phyloP scores from a whole-genome alignment of 1,140 invertebrate genomes.

The Bursaphelenchus mucronatus region DNA sequence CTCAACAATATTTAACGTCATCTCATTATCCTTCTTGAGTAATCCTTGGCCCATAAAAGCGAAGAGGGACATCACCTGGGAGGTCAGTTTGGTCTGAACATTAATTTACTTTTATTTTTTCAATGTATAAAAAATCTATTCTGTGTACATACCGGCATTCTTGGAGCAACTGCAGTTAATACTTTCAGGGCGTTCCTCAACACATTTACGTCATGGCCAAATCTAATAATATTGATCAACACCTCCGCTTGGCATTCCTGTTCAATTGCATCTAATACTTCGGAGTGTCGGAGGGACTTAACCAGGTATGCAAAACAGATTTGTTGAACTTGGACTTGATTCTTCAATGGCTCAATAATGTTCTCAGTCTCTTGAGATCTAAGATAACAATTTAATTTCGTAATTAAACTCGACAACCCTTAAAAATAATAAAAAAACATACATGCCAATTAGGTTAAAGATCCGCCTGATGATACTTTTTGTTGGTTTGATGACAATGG shows the following conservation, averaged over 20 bases:
- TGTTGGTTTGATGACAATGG: slow-evolving; percentile 7
- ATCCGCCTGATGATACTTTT: slow-evolving; percentile 16
- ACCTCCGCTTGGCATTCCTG: slow-evolving; percentile 25
- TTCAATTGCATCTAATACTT: slow-evolving; percentile 1
- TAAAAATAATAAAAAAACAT: background rate
- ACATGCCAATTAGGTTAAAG: slow-evolving; percentile 31
- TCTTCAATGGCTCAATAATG: slow-evolving; percentile 10
- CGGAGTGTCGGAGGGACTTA: slow-evolving; percentile 5
- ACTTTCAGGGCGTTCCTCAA: slow-evolving; percentile 34
- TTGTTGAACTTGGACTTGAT: slow-evolving; percentile 18
- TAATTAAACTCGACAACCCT: slow-evolving; percentile 18
- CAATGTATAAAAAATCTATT: background rate
- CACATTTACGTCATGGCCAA: slow-evolving; percentile 29
- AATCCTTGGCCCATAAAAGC: slow-evolving; percentile 37
- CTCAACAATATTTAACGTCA: slow-evolving; percentile 32
- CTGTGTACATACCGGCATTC: slow-evolving; percentile 28
- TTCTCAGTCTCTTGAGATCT: background rate
- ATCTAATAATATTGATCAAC: slow-evolving; percentile 32
- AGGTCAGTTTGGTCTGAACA: slow-evolving; percentile 18
- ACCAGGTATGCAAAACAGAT: slow-evolving; percentile 2
- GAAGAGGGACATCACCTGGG: slow-evolving; percentile 39
- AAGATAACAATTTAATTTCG: background rate
- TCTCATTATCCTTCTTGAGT: slow-evolving; percentile 37
- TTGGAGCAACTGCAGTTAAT: slow-evolving; percentile 27
- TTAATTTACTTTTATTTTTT: background rate